Evolutionary conservation across 35 echinoderm and acorn worm genomes (phyloP).

Genomic region (Hemicentrotus pulcherrimus): DNA sequence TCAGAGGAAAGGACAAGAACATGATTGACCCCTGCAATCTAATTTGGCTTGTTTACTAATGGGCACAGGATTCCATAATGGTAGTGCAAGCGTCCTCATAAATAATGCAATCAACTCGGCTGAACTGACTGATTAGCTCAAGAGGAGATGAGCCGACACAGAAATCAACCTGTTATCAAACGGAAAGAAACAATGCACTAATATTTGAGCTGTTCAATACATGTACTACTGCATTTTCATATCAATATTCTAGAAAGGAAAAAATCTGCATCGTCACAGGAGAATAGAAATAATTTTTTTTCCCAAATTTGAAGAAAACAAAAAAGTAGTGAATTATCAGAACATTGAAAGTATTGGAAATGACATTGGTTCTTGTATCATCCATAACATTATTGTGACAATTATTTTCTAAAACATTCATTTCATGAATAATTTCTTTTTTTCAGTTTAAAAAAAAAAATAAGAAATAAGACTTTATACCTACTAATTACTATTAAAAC

Average conservation of each 20-base stretch:
- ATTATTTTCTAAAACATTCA: too few relatives aligned
- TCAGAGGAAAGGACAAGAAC: neutral
- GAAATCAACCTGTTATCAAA: conserved; percentile 39
- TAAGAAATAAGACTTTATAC: too few relatives aligned
- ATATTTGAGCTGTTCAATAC: neutral
- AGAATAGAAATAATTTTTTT: too few relatives aligned
- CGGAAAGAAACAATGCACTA: neutral
- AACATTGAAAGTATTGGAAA: too few relatives aligned
- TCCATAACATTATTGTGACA: too few relatives aligned
- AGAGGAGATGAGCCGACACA: neutral
- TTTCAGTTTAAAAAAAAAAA: too few relatives aligned
- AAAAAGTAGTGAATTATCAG: too few relatives aligned
- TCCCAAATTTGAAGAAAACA: too few relatives aligned
- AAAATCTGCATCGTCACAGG: neutral
- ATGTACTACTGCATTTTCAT: neutral
- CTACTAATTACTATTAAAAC: too few relatives aligned
- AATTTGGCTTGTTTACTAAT: conserved; percentile 36
- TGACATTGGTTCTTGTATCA: too few relatives aligned
- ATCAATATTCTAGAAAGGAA: neutral
- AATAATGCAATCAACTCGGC: conserved; percentile 27
- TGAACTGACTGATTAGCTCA: neutral
- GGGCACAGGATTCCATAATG: neutral
- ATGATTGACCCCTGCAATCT: conserved; percentile 35
- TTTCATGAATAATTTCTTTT: too few relatives aligned
- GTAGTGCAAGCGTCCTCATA: conserved; percentile 17